Percentiles rank a stretch among this genome's conserved stretches.
phyloP scores from a whole-genome alignment of 2,113 vertebrate genomes.

The Poecilia latipinna region DNA sequence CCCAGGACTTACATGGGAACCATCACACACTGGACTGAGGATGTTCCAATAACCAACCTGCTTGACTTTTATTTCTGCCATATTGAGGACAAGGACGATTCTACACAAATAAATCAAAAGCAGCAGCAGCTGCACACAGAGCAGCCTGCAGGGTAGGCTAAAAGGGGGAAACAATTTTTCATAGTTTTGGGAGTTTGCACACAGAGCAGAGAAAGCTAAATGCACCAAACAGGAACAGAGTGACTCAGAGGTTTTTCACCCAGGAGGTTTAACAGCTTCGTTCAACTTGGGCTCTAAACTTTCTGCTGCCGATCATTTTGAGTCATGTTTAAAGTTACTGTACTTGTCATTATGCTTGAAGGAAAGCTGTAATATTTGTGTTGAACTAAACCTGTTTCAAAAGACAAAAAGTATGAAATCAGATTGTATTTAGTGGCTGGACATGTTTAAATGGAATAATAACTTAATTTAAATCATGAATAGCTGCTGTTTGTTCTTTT shows the following conservation, averaged over 20 bases:
- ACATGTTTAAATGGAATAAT: too few species aligned
- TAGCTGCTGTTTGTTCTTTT: too few species aligned
- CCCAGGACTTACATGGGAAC: neutral
- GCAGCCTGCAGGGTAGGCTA: slow-evolving; percentile 9
- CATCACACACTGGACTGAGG: neutral
- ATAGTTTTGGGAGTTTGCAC: slow-evolving; percentile 21
- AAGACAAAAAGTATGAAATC: neutral
- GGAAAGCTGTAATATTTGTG: neutral
- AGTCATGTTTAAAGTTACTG: neutral
- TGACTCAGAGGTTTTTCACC: neutral
- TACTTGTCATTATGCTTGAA: neutral
- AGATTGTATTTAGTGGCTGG: too few species aligned
- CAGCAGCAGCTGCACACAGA: neutral
- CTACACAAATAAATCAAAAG: slow-evolving; percentile 11
- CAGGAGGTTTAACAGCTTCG: neutral
- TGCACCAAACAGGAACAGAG: slow-evolving; percentile 2
- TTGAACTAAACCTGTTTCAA: neutral
- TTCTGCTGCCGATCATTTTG: neutral
- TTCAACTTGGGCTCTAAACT: neutral
- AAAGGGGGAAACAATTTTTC: neutral
- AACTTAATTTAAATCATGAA: too few species aligned
- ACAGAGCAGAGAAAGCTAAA: slow-evolving; percentile 1
- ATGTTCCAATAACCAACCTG: neutral
- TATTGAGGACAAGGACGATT: neutral
- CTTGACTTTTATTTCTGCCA: neutral